Base-by-base conservation (phyloP, 2,113 vertebrate genomes). In the Serinus canaria region DNA sequence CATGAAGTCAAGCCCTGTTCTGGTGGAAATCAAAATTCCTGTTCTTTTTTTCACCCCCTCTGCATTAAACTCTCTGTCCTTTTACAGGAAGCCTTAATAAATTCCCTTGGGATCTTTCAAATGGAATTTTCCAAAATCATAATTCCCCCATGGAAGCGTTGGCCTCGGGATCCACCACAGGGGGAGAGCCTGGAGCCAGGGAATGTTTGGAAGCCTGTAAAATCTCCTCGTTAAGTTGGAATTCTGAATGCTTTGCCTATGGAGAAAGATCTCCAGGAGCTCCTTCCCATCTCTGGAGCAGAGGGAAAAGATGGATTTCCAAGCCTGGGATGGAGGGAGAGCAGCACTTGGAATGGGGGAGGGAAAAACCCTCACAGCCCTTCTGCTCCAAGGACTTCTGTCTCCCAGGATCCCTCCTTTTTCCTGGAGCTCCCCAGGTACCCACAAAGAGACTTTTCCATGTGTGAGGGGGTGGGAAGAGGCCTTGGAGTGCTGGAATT, bases 31-130 rank as follows among this genome's bases (percentile, higher is more conserved):
- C 41, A 49, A 85, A 75, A 66, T 75, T 49, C 70, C 82, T 49
- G 28, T 2, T 5, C 2, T 7, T 11, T 37, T 23, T 35, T 4
- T 1, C 0, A 1, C 7, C 17, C 15, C 21, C 21, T 31, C 47
- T 22, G 8, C 25, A 46, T 73, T 63, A 63, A 83, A 46, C 19
- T 64, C 69, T n/a, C 41, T 24, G 59, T 75, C 82, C 24, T 75
- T 66, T 75, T 49, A 41, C 35, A 56, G 70, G 70, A 66, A 41
- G 3, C 7, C 15, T 41, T 41, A 85, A 85, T 49, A 24, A 49
- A 66, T 24, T 47, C 70, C 69, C 60, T 10, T 2, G 69, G 82
- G 82, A 85, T 66, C 50, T 85, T 64, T 75, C 30, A 41, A 75
- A 56, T 0, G 43, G 60, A 56, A 33, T 47, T 75, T 41, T 39